Percentiles rank a stretch among this genome's conserved stretches.
These are phyloP conservation scores for Sphaerodactylus townsendi DNA, from an alignment of 2,113 vertebrate species.

Conservation along the genomic window DNA sequence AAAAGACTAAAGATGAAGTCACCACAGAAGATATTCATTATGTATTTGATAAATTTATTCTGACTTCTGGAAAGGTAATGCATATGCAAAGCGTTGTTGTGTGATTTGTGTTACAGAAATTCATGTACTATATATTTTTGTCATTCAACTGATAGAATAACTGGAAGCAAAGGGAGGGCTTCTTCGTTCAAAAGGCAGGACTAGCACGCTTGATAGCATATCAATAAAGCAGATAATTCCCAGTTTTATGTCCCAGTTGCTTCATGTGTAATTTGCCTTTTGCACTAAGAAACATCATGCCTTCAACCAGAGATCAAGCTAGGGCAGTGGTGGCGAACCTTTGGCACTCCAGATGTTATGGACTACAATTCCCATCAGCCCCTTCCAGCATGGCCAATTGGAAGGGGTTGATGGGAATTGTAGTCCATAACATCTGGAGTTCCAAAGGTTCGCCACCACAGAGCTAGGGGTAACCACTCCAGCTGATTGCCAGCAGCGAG, in stretches of 20 bases:
- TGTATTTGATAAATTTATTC: conserved; percentile 93
- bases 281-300: not conserved
- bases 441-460: too few relatives aligned
- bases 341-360: too few relatives aligned
- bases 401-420: too few relatives aligned
- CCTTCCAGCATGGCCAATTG: too few relatives aligned
- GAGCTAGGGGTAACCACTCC: not conserved
- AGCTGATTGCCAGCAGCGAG: not conserved
- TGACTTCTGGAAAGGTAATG: conserved; percentile 96
- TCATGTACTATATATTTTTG: not conserved
- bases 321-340: too few relatives aligned
- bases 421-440: too few relatives aligned
- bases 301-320: not conserved
- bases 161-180: not conserved
- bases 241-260: too few relatives aligned
- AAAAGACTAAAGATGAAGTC: conserved; percentile 70
- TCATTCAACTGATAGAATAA: not conserved
- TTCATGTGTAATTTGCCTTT: too few relatives aligned
- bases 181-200: not conserved
- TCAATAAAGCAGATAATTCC: too few relatives aligned
- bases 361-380: too few relatives aligned
- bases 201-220: not conserved
- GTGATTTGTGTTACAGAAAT: not conserved
- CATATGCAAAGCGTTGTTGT: not conserved
- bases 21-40: conserved; percentile 86